phyloP scores from a whole-genome alignment of 2,113 vertebrate species.

The Ptyas mucosa region DNA sequence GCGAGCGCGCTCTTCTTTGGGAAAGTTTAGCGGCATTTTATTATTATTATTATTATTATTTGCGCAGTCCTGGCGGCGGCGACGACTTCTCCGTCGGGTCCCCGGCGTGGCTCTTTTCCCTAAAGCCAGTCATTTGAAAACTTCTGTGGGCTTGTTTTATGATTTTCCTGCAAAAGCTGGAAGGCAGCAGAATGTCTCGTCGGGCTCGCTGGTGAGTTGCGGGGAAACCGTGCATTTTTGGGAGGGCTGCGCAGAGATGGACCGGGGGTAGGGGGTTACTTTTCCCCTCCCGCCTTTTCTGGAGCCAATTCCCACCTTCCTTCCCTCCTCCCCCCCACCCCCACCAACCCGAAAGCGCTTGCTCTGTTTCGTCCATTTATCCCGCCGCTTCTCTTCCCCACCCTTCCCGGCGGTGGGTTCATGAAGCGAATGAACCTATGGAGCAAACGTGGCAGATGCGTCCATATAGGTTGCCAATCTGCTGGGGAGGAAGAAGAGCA shows the following conservation, averaged over 20 bases:
- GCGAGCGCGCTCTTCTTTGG: background rate
- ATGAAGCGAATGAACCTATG: background rate
- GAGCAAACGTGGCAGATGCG: background rate
- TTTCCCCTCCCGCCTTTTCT: background rate
- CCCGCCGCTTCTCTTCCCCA: no score
- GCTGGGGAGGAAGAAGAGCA: background rate
- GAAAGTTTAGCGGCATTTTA: background rate
- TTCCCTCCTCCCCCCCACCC: background rate
- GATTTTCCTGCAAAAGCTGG: conserved; percentile 29
- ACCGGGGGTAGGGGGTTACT: background rate
- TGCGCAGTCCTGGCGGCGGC: background rate
- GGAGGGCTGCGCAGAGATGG: background rate
- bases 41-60: no score
- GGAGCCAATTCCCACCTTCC: no score
- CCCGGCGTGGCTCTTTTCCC: background rate
- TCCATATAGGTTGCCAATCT: background rate
- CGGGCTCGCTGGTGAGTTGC: conserved; percentile 63
- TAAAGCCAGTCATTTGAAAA: background rate
- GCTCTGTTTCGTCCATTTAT: no score
- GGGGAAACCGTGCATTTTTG: rapidly evolving
- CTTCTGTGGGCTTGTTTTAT: background rate
- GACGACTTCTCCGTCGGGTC: background rate
- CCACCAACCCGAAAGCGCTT: background rate
- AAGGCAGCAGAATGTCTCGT: conserved; percentile 63
- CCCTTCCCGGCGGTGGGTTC: background rate